These are phyloP conservation scores for Chrysodeixis includens DNA, from an alignment of 2,888 invertebrate genomes.

Conservation along the genomic window DNA sequence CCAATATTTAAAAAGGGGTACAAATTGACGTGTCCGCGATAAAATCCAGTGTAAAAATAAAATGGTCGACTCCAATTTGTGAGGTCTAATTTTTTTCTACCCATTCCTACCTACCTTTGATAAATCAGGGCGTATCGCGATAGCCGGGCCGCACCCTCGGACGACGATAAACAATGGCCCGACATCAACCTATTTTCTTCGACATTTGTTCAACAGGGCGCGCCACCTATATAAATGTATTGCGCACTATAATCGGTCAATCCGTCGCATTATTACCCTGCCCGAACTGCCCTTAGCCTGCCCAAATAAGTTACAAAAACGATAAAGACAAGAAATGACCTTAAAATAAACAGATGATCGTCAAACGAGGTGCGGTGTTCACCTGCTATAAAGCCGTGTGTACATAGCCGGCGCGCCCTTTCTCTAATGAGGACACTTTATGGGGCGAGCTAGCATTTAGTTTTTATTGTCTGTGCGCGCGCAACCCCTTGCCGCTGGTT, in stretches of 20 bases:
- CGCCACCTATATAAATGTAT: conserved; percentile 78
- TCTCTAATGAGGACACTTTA: conserved; percentile 87
- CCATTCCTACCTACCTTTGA: conserved; percentile 67
- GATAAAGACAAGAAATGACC: conserved; percentile 83
- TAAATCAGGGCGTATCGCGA: conserved; percentile 78
- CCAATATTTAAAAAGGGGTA: conserved; percentile 59
- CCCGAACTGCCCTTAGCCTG: conserved; percentile 66
- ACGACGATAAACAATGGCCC: conserved; percentile 73
- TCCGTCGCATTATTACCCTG: conserved; percentile 74
- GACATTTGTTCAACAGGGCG: conserved; percentile 81
- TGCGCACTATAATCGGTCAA: conserved; percentile 76
- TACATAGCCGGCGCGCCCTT: conserved; percentile 83
- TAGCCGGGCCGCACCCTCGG: conserved; percentile 74
- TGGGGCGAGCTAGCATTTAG: conserved; percentile 83
- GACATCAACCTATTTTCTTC: conserved; percentile 74
- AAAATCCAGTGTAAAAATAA: conserved; percentile 60
- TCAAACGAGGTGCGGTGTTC: conserved; percentile 79
- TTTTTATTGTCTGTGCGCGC: conserved; percentile 86
- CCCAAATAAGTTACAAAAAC: conserved; percentile 75
- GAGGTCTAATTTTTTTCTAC: conserved; percentile 69
- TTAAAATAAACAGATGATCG: conserved; percentile 88
- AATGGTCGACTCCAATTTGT: conserved; percentile 72
- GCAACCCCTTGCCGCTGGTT: conserved; percentile 76
- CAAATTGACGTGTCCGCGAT: conserved; percentile 51
- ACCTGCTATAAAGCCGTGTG: conserved; percentile 84